A percentile compares a stretch with the other conserved stretches of the same genome.
These are phyloP conservation scores for cattle (Bos taurus) DNA, from an alignment of 2,113 vertebrate genomes.

Conservation along the genomic window ARS-UCD2.0 NC_037329.1:111234001-111234500, in stretches of 20 bases:
- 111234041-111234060: not conserved
- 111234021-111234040: not conserved
- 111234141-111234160: not conserved
- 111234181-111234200: accelerated
- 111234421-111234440: not conserved
- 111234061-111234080: not conserved
- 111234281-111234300: not conserved
- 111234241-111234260: not conserved
- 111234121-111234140: not conserved
- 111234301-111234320: not conserved
- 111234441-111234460: not conserved
- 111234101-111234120: not conserved
- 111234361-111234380: not conserved
- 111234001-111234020: not conserved
- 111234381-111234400: not conserved
- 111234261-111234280: not conserved
- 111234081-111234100: not conserved
- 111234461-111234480: not conserved
- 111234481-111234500: not conserved
- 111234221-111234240: not conserved
- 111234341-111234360: not conserved
- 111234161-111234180: not conserved
- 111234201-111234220: not conserved
- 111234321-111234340: not conserved
- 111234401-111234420: not conserved